Base-by-base conservation (phyloP, 2,113 vertebrate species). In the Coreoperca whiteheadi region DNA sequence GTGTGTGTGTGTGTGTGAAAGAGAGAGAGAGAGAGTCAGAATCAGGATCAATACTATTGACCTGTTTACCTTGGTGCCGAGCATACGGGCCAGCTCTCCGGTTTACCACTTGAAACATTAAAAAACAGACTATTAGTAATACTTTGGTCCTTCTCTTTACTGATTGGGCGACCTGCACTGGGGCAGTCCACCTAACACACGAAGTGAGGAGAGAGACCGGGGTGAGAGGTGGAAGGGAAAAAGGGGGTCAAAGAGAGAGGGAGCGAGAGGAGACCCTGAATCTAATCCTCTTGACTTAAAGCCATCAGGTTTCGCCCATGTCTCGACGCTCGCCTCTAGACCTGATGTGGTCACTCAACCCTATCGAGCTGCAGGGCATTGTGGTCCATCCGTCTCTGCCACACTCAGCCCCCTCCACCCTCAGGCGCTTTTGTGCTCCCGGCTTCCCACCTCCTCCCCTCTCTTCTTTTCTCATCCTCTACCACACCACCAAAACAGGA, bases 81-180 rank as follows among this genome's bases (percentile, higher is more conserved):
- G 89, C 87, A 90, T 82, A 87, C 85, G 14, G 91, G 87, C 90
- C 92, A 67, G 92, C 86, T 81, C 91, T 90, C 89, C 61, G 78
- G 92, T 94, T 95, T 94, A 95, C 93, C 93, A 94, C 94, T 95
- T 94, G 92, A 92, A 95, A 95, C 95, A 95, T 95, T 96, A 96
- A 94, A n/a, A 95, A 95, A 93, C 93, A 93, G 92, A 94, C 95
- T 95, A 95, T 96, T 95, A 96, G 94, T 94, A 95, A 95, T 95
- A 94, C 94, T 96, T 95, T 95, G 91, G 86, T 95, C 89, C 83
- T 85, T 83, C 93, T 93, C 88, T 90, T 91, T 86, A 83, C 89
- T 92, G 93, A 92, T 91, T 90, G 91, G 90, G 89, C 41, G 63
- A 68, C 64, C 68, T 79, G 83, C 84, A 51, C 77, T 77, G 77